Evolutionary conservation across 1,140 invertebrate species (phyloP), one percentile per base, ranked within the genome.

Genomic region (Luehdorfia chinensis): DNA sequence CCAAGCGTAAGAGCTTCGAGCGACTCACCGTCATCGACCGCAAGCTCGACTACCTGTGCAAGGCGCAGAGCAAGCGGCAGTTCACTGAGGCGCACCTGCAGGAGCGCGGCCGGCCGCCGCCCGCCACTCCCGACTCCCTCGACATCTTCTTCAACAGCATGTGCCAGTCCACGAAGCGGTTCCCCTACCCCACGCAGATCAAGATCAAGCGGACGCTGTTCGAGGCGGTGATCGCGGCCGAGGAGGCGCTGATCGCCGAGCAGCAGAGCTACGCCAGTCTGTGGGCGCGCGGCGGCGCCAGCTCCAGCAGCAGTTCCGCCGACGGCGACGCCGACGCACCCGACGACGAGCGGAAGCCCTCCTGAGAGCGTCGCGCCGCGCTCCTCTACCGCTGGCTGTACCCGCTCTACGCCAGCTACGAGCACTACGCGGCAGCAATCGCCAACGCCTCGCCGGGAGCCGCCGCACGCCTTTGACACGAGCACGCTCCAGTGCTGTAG

Each of bases 61-160:
- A 64, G 48, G 59, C 64, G 27, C 60, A 56, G 28, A 47, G 50
- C 56, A 75, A 73, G 57, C 56, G 61, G 1, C 62, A 28, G 9
- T 65, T 58, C 50, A 43, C 50, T 7, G 67, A 66, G 9, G 56
- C 57, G 12, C 58, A 49, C 23, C 47, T 56, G 7, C 50, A 21
- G 25, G 56, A 57, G 44, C 54, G 60, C 1, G 55, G 53, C 25
- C n/a, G n/a, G n/a, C n/a, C n/a, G n/a, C 47, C 59, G 33, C 61
- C 57, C 14, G 53, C 48, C 36, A 27, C 52, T 12, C 69, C 74
- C 7, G 81, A 84, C 53, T 71, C 83, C 15, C 62, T 86, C 27
- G 79, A 84, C 55, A 75, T 86, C 37, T 86, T 86, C 65, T 86
- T 86, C 66, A 75, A 79, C 60, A 66, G 79, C 65, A 86, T 86